phyloP scores from a whole-genome alignment of 2,888 invertebrate genomes.

The Eurois occulta region DNA sequence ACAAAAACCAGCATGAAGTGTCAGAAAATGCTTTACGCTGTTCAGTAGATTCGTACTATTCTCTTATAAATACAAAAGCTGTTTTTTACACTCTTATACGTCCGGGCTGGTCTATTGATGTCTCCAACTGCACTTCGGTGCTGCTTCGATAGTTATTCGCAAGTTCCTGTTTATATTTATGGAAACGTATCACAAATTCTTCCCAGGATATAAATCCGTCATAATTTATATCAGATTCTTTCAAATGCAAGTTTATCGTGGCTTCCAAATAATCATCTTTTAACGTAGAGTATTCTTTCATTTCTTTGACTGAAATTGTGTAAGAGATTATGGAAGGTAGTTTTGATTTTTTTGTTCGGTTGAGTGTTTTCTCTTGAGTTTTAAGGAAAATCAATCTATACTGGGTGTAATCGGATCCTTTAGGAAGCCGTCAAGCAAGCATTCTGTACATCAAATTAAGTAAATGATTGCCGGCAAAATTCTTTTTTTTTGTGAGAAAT shows the following conservation, averaged over 20 bases:
- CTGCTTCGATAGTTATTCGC: background rate
- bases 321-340: background rate
- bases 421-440: background rate
- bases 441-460: too few relatives aligned
- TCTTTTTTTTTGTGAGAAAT: too few relatives aligned
- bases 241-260: constrained; percentile 24
- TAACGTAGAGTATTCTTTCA: background rate
- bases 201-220: constrained; percentile 52
- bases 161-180: too few relatives aligned
- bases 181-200: constrained; percentile 31
- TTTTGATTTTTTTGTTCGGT: background rate
- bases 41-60: background rate
- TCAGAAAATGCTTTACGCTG: too few relatives aligned
- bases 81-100: background rate
- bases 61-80: background rate
- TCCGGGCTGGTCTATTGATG: background rate
- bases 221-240: constrained; percentile 34
- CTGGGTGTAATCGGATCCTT: background rate
- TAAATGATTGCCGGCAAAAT: too few relatives aligned
- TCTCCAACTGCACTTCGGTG: background rate
- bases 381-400: background rate
- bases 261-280: constrained; percentile 32
- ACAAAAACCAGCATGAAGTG: too few relatives aligned
- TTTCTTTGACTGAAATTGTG: constrained; percentile 37
- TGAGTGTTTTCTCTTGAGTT: background rate